Conservation (phyloP, 2,797 vertebrate species). For the Darevskia mixta region DNA sequence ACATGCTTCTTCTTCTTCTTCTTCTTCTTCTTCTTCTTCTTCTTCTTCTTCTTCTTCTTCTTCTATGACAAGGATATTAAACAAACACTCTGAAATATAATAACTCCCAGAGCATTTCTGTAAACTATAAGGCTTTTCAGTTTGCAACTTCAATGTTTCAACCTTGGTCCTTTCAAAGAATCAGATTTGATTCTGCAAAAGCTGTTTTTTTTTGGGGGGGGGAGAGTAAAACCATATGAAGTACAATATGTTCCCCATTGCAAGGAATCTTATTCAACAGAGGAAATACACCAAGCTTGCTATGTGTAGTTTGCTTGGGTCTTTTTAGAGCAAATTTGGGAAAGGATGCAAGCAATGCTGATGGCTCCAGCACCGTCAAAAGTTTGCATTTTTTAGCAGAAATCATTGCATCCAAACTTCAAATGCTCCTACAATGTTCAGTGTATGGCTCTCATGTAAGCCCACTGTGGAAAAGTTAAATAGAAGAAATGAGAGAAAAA, state of each 20-base stretch:
- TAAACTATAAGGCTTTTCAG: not conserved
- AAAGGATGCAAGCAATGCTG: not conserved
- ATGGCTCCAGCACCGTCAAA: not conserved
- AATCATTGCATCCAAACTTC: constrained; percentile 9
- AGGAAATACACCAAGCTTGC: not conserved
- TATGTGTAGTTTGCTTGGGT: not conserved
- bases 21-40: too few relatives aligned
- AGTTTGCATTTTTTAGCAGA: not conserved
- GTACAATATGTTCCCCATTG: constrained; percentile 10
- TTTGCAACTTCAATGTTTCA: not conserved
- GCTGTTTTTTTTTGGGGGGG: not conserved
- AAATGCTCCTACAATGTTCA: not conserved
- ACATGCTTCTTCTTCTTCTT: not conserved
- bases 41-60: too few relatives aligned
- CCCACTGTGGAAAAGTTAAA: not conserved
- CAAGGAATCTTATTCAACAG: not conserved
- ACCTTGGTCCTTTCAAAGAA: not conserved
- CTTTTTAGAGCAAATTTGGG: constrained; percentile 4
- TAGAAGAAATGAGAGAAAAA: not conserved
- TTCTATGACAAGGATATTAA: not conserved
- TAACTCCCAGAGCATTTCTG: not conserved
- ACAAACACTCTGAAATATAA: not conserved
- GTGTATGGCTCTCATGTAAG: not conserved
- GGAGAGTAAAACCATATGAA: not conserved
- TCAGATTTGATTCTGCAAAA: not conserved